Evolutionary conservation across 2,113 vertebrate species (phyloP).

Genomic region (Zapornia atra): DNA sequence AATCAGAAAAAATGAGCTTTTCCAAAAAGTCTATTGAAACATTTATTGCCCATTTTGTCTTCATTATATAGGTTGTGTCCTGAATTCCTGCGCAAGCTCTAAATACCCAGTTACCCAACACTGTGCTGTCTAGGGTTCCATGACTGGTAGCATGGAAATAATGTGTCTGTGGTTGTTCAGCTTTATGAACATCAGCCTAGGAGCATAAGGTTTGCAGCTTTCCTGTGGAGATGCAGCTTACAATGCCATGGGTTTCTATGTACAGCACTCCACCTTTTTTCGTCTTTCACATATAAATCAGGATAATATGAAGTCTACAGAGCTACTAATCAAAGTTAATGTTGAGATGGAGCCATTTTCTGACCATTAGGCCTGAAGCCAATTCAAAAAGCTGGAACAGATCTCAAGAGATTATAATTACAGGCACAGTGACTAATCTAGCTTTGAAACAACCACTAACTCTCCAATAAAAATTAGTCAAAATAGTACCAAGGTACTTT

Average conservation of each 20-base stretch:
- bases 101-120: background rate
- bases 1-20: background rate
- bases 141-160: background rate
- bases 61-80: background rate
- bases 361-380: background rate
- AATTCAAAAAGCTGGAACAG: background rate
- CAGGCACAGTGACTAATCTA: background rate
- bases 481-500: background rate
- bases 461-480: slow-evolving; percentile 40
- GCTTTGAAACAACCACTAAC: slow-evolving; percentile 42
- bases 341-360: background rate
- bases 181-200: background rate
- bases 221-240: background rate
- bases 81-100: background rate
- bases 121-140: background rate
- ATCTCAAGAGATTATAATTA: slow-evolving; percentile 26
- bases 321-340: background rate
- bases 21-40: background rate
- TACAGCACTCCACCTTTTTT: background rate
- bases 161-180: background rate
- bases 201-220: background rate
- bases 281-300: background rate
- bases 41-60: background rate
- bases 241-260: background rate
- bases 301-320: background rate